A percentile compares a stretch with the other conserved stretches of the same genome.
Conservation (phyloP, 2,113 vertebrate species). For the Hirundichthys speculiger region DNA sequence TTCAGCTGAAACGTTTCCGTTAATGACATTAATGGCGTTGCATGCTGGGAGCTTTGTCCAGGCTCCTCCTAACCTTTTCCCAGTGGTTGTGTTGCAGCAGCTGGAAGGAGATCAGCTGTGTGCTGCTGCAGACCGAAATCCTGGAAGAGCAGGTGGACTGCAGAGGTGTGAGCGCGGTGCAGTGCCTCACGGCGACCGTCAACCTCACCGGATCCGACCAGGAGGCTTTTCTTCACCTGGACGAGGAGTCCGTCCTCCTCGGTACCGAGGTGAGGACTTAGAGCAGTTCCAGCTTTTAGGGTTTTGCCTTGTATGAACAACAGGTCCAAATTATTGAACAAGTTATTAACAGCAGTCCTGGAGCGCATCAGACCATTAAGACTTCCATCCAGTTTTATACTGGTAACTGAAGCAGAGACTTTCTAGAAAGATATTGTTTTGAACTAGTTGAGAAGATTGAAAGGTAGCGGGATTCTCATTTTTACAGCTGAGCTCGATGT, state of each 20-base stretch:
- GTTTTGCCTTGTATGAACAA: not conserved
- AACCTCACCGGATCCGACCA: slow-evolving; percentile 72
- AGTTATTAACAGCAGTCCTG: not conserved
- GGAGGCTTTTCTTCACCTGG: slow-evolving; percentile 75
- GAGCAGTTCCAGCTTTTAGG: slow-evolving; percentile 7
- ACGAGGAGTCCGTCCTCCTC: slow-evolving; percentile 78
- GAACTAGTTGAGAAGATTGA: too few relatives aligned
- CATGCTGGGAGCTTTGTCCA: too few relatives aligned
- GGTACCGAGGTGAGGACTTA: slow-evolving; percentile 77
- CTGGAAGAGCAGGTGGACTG: slow-evolving; percentile 79
- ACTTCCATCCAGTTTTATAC: not conserved
- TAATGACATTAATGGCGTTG: too few relatives aligned
- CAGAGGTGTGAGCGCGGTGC: slow-evolving; percentile 70
- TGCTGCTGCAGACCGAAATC: slow-evolving; percentile 67
- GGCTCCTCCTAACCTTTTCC: not conserved
- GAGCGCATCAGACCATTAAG: not conserved
- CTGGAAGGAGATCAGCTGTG: slow-evolving; percentile 79
- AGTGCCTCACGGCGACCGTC: slow-evolving; percentile 81
- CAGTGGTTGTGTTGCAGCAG: slow-evolving; percentile 65
- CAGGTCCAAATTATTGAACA: too few relatives aligned
- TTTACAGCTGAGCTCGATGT: too few relatives aligned
- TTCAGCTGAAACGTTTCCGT: too few relatives aligned
- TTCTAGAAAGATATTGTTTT: too few relatives aligned
- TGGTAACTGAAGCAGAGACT: too few relatives aligned
- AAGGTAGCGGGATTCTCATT: too few relatives aligned